Percentiles rank a stretch among this genome's conserved stretches.
Conservation (phyloP, 2,888 invertebrate species). For the Eucriotettix oculatus region DNA sequence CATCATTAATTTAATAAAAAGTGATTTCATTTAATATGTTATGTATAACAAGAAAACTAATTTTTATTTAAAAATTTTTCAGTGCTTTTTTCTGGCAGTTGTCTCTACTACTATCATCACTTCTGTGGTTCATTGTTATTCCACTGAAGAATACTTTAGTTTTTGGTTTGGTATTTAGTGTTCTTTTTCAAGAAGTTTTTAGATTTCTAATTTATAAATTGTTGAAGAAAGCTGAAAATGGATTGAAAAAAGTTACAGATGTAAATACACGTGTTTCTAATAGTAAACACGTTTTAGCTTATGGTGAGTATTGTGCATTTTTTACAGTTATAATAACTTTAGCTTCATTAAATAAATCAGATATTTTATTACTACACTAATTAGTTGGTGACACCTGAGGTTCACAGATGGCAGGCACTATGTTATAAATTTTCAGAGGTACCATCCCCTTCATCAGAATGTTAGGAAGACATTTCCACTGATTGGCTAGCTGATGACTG, state of each 20-base stretch:
- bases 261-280: constrained; percentile 50
- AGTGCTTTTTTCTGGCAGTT: constrained; percentile 90
- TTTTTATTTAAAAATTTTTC: not conserved
- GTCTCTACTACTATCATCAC: constrained; percentile 72
- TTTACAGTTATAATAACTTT: too few relatives aligned
- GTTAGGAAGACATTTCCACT: too few relatives aligned
- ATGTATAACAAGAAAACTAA: too few relatives aligned
- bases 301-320: constrained; percentile 28
- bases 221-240: constrained; percentile 71
- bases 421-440: too few relatives aligned
- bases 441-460: too few relatives aligned
- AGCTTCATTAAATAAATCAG: too few relatives aligned
- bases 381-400: too few relatives aligned
- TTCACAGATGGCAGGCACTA: too few relatives aligned
- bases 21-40: not conserved
- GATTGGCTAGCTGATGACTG: too few relatives aligned
- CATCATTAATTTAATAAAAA: not conserved
- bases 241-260: constrained; percentile 77
- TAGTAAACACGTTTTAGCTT: constrained; percentile 83
- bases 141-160: constrained; percentile 60
- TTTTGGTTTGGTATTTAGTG: constrained; percentile 80
- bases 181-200: constrained; percentile 81
- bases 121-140: constrained; percentile 75
- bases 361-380: too few relatives aligned
- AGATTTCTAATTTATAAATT: constrained; percentile 63